Evolutionary conservation across 1,140 invertebrate genomes (phyloP), one percentile per base, ranked within the genome.

Genomic region (Thaumatotibia leucotreta): DNA sequence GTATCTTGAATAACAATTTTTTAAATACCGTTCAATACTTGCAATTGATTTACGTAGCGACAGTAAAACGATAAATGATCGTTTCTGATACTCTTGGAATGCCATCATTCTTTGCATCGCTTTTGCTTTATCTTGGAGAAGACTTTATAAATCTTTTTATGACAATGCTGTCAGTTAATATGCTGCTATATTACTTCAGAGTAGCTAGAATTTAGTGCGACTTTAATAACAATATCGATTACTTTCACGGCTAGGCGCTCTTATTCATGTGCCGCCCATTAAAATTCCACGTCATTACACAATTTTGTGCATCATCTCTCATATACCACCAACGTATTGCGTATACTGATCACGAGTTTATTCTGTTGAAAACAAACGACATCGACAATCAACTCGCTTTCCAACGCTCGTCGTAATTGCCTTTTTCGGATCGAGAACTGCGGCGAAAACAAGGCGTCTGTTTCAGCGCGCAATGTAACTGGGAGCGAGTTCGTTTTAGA

Each of bases 211-310:
- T 45, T 45, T 45, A 20, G 39, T 45, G 39, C 14, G 20, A 20
- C 20, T 17, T 20, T 20, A 45, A 45, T n/a, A 45, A 17, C 35
- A 45, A 45, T 45, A 45, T 45, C 39, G 39, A 45, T 20, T 45
- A 45, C 39, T 45, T 45, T 45, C 39, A 45, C 39, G 17, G 39
- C 39, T 45, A 14, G 17, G 1, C 1, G n/a, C 39, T 20, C 39
- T 45, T 45, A 45, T 45, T 45, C 17, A 45, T 45, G 1, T 58
- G 29, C 24, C 29, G 52, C 52, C 52, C 24, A 58, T 58, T 27
- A 58, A 58, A 58, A 29, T 27, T 58, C 23, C 23, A 14, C 52
- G 23, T 58, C 52, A 58, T 58, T 58, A 58, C 52, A 58, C 52
- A 58, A 58, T 58, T 58, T 58, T n/a, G 52, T 14, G 24, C 52